Evolutionary conservation across 2,888 invertebrate genomes (phyloP).

Genomic region (Tenthredo distinguenda): DNA sequence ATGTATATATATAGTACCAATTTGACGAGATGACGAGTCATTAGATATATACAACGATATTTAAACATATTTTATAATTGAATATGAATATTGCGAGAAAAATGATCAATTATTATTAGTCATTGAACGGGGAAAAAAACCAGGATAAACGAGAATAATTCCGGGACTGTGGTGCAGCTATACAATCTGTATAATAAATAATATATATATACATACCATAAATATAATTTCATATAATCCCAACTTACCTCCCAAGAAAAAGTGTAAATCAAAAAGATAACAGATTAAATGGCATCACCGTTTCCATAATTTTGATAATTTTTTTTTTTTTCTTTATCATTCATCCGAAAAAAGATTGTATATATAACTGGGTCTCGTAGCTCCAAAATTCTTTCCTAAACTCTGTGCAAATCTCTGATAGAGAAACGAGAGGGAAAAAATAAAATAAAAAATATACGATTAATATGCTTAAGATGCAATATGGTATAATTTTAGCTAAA

Average conservation of each 20-base stretch:
- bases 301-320: not conserved
- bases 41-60: not conserved
- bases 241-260: conserved; percentile 20
- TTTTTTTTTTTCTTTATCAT: not conserved
- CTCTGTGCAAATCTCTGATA: not conserved
- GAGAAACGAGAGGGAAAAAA: not conserved
- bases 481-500: not conserved
- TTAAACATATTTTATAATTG: not conserved
- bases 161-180: not conserved
- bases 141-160: not conserved
- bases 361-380: not conserved
- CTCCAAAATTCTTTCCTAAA: not conserved
- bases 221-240: conserved; percentile 13
- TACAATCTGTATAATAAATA: not conserved
- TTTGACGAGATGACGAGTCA: not conserved
- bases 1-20: not conserved
- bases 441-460: not conserved
- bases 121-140: not conserved
- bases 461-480: not conserved
- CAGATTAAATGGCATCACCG: not conserved
- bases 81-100: not conserved
- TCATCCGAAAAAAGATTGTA: not conserved
- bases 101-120: not conserved
- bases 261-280: not conserved
- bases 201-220: not conserved